These are phyloP conservation scores for Strix occidentalis DNA, from an alignment of 2,797 vertebrate species.

Conservation along the genomic window DNA sequence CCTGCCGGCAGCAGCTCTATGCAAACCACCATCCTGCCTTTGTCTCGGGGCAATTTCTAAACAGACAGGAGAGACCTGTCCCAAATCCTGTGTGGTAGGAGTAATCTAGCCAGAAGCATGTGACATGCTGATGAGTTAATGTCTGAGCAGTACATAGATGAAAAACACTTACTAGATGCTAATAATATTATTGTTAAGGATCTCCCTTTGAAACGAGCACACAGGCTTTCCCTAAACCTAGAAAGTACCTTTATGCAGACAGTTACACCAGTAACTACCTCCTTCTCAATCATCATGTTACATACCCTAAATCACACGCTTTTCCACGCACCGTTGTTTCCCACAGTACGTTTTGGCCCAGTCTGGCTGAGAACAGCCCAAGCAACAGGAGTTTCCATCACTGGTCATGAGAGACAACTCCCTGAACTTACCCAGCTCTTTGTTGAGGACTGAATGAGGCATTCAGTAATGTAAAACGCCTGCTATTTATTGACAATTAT, in stretches of 20 bases:
- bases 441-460: neutral
- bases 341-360: neutral
- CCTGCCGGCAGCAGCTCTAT: neutral
- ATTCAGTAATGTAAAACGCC: rapidly evolving
- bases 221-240: neutral
- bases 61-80: slow-evolving; percentile 42
- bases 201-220: neutral
- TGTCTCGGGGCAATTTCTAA: neutral
- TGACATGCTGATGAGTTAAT: neutral
- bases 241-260: neutral
- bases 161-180: neutral
- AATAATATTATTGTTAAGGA: neutral
- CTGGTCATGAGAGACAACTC: neutral
- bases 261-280: neutral
- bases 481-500: neutral
- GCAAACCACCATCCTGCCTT: neutral
- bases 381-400: neutral
- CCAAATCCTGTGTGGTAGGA: neutral
- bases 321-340: neutral
- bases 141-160: neutral
- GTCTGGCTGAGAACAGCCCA: neutral
- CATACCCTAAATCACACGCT: neutral
- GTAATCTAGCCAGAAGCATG: neutral
- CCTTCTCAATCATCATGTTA: neutral
- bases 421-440: neutral